Evolutionary conservation across 2,797 vertebrate species (phyloP).

Genomic region (Myripristis murdjan): DNA sequence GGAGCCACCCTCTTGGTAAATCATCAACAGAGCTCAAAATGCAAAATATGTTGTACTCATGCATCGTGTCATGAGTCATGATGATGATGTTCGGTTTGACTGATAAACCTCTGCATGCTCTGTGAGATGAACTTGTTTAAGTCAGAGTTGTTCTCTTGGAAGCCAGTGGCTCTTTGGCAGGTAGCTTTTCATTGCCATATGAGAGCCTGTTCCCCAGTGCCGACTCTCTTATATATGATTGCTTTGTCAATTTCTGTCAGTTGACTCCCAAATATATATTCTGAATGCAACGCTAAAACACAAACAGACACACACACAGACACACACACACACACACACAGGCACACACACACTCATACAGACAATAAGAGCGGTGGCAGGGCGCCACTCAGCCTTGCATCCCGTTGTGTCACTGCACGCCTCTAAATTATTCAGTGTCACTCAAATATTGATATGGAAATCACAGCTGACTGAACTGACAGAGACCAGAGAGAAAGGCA

Average conservation of each 20-base stretch:
- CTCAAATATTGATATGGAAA: slow-evolving; percentile 92
- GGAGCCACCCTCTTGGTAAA: not conserved
- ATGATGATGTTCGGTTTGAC: slow-evolving; percentile 9
- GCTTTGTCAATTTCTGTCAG: slow-evolving; percentile 72
- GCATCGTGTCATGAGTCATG: slow-evolving; percentile 17
- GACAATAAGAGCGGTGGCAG: slow-evolving; percentile 67
- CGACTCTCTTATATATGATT: slow-evolving; percentile 64
- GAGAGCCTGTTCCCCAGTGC: slow-evolving; percentile 46
- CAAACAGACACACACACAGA: slow-evolving; percentile 25
- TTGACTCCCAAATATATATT: slow-evolving; percentile 72
- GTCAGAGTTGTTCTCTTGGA: slow-evolving; percentile 28
- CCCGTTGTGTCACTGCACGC: slow-evolving; percentile 84
- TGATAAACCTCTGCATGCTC: slow-evolving; percentile 32
- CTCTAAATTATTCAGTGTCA: slow-evolving; percentile 89
- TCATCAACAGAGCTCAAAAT: not conserved
- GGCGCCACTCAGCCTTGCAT: slow-evolving; percentile 80
- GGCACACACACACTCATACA: slow-evolving; percentile 56
- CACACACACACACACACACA: slow-evolving; percentile 38
- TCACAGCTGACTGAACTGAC: slow-evolving; percentile 85
- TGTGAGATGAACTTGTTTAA: slow-evolving; percentile 35
- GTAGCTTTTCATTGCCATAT: slow-evolving; percentile 30
- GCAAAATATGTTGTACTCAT: slow-evolving; percentile 28
- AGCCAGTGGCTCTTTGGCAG: slow-evolving; percentile 45
- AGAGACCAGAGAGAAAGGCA: slow-evolving; percentile 70
- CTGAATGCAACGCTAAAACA: slow-evolving; percentile 45